Base-by-base conservation (phyloP, 2,797 vertebrate genomes). In the Tadarida brasiliensis region DNA sequence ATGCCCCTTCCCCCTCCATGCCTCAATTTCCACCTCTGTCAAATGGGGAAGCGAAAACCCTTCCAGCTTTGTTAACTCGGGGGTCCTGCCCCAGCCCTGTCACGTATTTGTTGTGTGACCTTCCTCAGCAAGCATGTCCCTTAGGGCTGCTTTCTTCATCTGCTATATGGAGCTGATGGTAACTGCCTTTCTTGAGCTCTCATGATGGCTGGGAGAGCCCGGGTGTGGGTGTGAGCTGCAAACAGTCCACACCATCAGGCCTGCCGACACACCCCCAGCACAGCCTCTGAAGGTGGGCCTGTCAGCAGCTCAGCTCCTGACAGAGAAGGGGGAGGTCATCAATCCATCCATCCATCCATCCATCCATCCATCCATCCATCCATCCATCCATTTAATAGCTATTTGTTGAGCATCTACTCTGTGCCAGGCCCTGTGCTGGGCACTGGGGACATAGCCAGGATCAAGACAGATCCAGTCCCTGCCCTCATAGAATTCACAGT, bases 11-110 rank as follows among this genome's bases (percentile, higher is more conserved):
- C 28, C 2, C 24, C 57, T 33, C 12, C 1, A 2, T n/a, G 71
- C 39, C 30, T 86, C 94, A 63, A 14, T 87, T 86, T 88, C 78
- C 49, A 73, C 51, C 56, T 65, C 67, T 49, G 80, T 89, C 39
- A 56, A 70, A 65, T 19, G 35, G 57, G 74, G 51, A 74, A 12
- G 33, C 35, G 54, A 85, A 91, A 74, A 61, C 30, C 11, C 35
- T 74, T 84, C 70, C 39, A 12, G 59, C 16, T 57, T 56, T 15
- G 2, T 56, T 76, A 59, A 3, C 57, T 33, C 49, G 19, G 59
- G 65, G 51, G 3, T 28, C 68, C 33, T 33, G 11, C 20, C 30
- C 39, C 67, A 30, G 0, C 20, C 47, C 19, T 33, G 9, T 12
- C 54, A 8, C 0, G 5, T 17, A 8, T 49, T n/a, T 65, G 49